A percentile compares a stretch with the other conserved stretches of the same genome.
phyloP scores from a whole-genome alignment of 2,113 vertebrate species.

The Eudorcas thomsonii region DNA sequence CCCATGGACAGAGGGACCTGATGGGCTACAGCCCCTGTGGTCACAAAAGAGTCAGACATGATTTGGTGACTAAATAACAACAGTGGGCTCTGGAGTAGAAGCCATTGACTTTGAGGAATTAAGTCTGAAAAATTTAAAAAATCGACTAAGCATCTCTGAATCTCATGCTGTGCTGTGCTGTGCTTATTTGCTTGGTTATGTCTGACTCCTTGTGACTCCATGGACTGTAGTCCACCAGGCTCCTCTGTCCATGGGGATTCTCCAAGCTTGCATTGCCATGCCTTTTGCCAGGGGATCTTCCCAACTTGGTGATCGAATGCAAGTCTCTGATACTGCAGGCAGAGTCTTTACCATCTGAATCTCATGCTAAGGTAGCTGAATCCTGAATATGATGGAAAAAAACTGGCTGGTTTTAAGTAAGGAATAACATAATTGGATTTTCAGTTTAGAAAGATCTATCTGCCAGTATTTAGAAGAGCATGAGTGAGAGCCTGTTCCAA shows the following conservation, averaged over 20 bases:
- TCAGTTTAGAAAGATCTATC: background rate
- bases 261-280: background rate
- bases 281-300: background rate
- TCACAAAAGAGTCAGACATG: background rate
- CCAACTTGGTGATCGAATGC: background rate
- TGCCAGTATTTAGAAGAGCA: background rate
- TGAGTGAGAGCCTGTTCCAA: background rate
- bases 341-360: background rate
- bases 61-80: background rate
- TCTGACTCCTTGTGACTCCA: background rate
- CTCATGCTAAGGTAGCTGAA: background rate
- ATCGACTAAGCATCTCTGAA: background rate
- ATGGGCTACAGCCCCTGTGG: background rate
- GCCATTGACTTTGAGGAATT: background rate
- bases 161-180: background rate
- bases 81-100: background rate
- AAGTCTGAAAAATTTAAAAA: background rate
- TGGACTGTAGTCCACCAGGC: background rate
- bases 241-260: background rate
- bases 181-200: background rate
- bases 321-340: background rate
- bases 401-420: background rate
- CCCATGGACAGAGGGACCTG: background rate
- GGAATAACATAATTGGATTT: background rate
- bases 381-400: background rate